phyloP scores from a whole-genome alignment of 2,797 vertebrate species.

The Anabacerthia variegaticeps region DNA sequence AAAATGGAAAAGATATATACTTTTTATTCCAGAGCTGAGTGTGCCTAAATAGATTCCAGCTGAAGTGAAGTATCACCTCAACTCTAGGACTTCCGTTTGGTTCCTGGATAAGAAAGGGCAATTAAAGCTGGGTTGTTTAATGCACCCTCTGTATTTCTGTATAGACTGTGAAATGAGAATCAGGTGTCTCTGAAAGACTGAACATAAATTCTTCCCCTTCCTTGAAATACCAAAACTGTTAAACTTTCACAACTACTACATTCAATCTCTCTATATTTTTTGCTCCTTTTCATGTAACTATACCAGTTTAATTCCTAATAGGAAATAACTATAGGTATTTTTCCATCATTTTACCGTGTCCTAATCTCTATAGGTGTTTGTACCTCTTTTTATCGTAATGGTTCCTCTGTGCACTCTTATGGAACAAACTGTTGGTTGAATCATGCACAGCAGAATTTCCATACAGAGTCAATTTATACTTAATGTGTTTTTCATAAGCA shows the following conservation, averaged over 20 bases:
- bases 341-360: background rate
- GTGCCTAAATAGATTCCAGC: background rate
- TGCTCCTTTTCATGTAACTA: background rate
- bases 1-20: background rate
- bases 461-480: background rate
- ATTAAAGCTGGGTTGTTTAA: background rate
- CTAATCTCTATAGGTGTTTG: background rate
- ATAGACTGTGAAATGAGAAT: background rate
- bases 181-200: background rate
- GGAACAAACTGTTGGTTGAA: background rate
- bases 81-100: background rate
- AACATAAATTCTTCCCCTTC: background rate
- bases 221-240: background rate
- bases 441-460: fast-evolving
- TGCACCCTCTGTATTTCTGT: background rate
- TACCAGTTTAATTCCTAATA: background rate
- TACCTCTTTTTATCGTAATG: background rate
- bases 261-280: background rate
- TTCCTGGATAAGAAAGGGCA: background rate
- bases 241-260: background rate
- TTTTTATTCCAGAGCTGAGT: background rate
- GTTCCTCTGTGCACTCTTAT: background rate
- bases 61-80: background rate
- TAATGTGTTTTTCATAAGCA: background rate
- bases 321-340: background rate